Conservation (phyloP, 2,888 invertebrate genomes). For the Brachycybe producta region DNA sequence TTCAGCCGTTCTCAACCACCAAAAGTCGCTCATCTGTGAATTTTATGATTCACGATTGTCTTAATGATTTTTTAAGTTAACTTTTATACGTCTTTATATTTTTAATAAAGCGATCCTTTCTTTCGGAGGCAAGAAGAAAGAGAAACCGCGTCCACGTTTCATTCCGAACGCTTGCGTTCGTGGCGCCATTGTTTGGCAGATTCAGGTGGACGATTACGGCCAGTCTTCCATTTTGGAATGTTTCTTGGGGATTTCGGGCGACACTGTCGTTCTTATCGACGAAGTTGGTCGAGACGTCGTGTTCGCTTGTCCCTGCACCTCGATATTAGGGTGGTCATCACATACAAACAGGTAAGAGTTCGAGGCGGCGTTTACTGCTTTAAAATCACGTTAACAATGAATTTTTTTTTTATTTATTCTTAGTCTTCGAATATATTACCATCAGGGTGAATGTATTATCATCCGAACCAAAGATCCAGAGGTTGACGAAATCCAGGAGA, state of each 20-base stretch:
- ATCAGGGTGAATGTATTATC: slow-evolving; percentile 83
- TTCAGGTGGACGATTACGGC: slow-evolving; percentile 41
- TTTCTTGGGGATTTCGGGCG: slow-evolving; percentile 72
- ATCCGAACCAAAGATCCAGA: slow-evolving; percentile 55
- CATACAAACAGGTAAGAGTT: slow-evolving; percentile 42
- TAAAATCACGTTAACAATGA: not conserved
- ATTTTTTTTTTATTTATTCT: slow-evolving; percentile 10
- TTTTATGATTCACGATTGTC: not conserved
- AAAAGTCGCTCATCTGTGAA: not conserved
- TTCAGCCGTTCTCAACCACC: not conserved
- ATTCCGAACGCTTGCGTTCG: slow-evolving; percentile 53
- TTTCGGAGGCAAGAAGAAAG: slow-evolving; percentile 60
- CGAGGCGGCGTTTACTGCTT: not conserved
- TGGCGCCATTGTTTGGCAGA: slow-evolving; percentile 73
- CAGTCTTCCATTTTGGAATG: slow-evolving; percentile 47
- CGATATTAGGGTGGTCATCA: slow-evolving; percentile 59
- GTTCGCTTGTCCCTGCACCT: slow-evolving; percentile 69
- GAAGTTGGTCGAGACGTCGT: slow-evolving; percentile 66
- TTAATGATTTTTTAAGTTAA: not conserved
- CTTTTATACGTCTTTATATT: slow-evolving; percentile 4
- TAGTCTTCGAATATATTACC: slow-evolving; percentile 72
- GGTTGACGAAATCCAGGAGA: slow-evolving; percentile 53
- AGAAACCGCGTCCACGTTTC: slow-evolving; percentile 56
- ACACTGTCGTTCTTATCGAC: slow-evolving; percentile 75
- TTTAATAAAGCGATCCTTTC: slow-evolving; percentile 54